Conservation (phyloP, 2,797 vertebrate species). For the Neosilurus hyrtlii region DNA sequence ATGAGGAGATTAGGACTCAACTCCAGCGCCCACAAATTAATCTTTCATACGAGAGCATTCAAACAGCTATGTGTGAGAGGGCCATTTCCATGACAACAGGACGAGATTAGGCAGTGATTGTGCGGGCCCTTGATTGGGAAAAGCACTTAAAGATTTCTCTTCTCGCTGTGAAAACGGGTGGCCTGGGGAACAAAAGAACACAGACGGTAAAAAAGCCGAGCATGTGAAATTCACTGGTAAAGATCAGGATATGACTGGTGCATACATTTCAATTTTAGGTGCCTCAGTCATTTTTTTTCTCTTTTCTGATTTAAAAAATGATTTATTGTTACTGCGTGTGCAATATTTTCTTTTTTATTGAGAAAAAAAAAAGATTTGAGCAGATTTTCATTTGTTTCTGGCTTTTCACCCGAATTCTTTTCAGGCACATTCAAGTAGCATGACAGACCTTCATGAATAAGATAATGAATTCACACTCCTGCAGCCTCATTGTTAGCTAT, state of each 20-base stretch:
- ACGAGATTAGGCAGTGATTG: constrained; percentile 71
- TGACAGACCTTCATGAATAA: constrained; percentile 49
- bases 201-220: constrained; percentile 27
- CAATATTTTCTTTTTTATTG: background rate
- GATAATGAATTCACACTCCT: constrained; percentile 48
- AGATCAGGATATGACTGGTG: constrained; percentile 39
- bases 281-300: background rate
- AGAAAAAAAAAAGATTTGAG: background rate
- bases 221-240: constrained; percentile 51
- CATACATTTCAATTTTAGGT: constrained; percentile 19
- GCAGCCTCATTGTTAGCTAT: constrained; percentile 35
- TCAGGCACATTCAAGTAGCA: constrained; percentile 36
- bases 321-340: background rate
- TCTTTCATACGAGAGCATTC: constrained; percentile 61
- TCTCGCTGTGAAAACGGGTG: constrained; percentile 47
- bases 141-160: constrained; percentile 61
- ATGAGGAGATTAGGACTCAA: constrained; percentile 55
- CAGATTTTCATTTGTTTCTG: constrained; percentile 35
- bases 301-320: constrained; percentile 10
- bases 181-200: constrained; percentile 43
- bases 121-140: constrained; percentile 70
- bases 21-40: constrained; percentile 62
- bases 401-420: constrained; percentile 50
- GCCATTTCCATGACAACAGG: constrained; percentile 78
- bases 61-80: constrained; percentile 62